Evolutionary conservation across 2,888 invertebrate species (phyloP), one percentile per base, ranked within the genome.

Genomic region (Thyatira batis): DNA sequence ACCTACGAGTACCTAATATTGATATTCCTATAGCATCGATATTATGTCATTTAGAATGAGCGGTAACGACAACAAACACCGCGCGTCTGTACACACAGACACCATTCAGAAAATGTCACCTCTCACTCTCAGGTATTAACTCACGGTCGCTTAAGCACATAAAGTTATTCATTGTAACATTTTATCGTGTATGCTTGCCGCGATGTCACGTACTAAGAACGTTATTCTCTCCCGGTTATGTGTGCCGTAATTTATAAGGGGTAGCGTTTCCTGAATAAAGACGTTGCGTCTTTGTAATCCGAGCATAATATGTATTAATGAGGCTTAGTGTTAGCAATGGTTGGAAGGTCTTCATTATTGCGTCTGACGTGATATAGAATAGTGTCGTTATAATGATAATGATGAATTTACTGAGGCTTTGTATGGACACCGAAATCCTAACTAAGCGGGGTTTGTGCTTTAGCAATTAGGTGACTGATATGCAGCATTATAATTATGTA

Each of bases 161-260:
- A 55, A 58, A 64, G 54, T 60, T 61, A 58, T 58, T 64, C 64
- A 60, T 62, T 60, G 59, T 55, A 55, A 8, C 39, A 39, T 39
- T 39, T 17, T 39, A 39, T 39, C 39, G 39, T 51, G 39, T 49
- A 56, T 52, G 25, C 30, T 46, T 13, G 49, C 52, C 46, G 55
- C 57, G 61, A 57, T 60, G 58, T 65, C 70, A 67, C 70, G 69
- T 69, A 67, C 55, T 60, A 48, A 20, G 50, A 52, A 58, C 61
- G 51, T 61, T 60, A 53, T 52, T 69, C 51, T 53, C 54, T 13
- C 46, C 52, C 56, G 53, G 57, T 60, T 20, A 39, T 17, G 28
- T 1, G 39, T 33, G n/a, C n/a, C 13, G 13, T 17, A 39, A 17
- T 13, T 39, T n/a, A 39, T 17, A 39, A 39, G 17, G 39, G 17